phyloP scores from a whole-genome alignment of 2,113 vertebrate genomes.

The Candoia aspera region DNA sequence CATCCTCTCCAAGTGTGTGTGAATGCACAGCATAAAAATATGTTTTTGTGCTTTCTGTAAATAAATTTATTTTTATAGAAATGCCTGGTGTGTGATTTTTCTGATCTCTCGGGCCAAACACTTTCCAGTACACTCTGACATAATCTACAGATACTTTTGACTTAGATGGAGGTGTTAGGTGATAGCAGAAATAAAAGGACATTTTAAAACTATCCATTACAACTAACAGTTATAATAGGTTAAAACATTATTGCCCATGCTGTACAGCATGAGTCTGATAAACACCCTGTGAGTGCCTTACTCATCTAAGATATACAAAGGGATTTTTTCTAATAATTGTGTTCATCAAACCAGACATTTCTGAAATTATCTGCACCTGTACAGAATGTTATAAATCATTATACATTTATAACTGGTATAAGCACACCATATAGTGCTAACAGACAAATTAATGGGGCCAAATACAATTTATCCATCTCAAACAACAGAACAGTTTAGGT shows the following conservation, averaged over 20 bases:
- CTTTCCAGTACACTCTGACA: no score
- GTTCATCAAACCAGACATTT: background rate
- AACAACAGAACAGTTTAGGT: background rate
- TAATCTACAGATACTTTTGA: background rate
- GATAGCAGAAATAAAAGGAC: background rate
- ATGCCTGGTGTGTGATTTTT: no score
- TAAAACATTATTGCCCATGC: background rate
- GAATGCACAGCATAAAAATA: no score
- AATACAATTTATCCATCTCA: background rate
- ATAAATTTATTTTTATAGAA: no score
- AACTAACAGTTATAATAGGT: background rate
- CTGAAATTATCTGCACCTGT: background rate
- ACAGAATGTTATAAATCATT: background rate
- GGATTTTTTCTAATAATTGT: background rate
- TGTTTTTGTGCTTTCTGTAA: no score
- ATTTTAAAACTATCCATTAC: background rate
- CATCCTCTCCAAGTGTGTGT: no score
- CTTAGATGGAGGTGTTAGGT: background rate
- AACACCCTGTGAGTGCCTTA: background rate
- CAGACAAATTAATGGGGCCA: background rate
- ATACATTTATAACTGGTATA: background rate
- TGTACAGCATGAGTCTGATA: background rate
- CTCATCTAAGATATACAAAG: background rate
- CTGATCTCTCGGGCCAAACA: no score
- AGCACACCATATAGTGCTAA: background rate